These are phyloP conservation scores for Dendropsophus ebraccatus DNA, from an alignment of 2,113 vertebrate genomes.

Conservation along the genomic window DNA sequence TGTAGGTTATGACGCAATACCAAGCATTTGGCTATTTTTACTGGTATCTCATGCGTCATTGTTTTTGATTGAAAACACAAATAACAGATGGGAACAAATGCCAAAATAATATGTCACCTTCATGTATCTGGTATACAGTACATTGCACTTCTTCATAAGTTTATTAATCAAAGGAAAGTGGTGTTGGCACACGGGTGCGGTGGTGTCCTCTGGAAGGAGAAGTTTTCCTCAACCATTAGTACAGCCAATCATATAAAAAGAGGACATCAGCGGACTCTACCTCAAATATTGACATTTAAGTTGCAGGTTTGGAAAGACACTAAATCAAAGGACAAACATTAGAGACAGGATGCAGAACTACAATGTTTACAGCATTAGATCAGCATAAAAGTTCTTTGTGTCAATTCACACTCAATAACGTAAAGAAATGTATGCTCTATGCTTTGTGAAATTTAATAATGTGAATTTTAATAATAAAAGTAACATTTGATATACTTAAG, in stretches of 20 bases:
- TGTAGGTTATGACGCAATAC: not conserved
- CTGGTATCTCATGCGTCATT: not conserved
- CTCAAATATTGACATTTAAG: not conserved
- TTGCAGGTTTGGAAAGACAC: not conserved
- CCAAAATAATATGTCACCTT: slow-evolving; percentile 29
- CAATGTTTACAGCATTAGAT: not conserved
- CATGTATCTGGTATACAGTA: not conserved
- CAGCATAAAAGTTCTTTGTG: not conserved
- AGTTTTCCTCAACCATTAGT: not conserved
- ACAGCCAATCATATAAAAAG: slow-evolving; percentile 14
- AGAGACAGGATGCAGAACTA: not conserved
- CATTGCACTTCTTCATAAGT: not conserved
- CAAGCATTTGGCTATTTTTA: not conserved
- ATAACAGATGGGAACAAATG: not conserved
- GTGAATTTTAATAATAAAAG: not conserved
- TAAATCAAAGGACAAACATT: slow-evolving; percentile 16
- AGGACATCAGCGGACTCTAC: not conserved
- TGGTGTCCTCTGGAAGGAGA: slow-evolving; percentile 23
- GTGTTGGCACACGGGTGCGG: not conserved
- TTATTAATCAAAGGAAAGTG: slow-evolving; percentile 33
- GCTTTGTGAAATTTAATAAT: not conserved
- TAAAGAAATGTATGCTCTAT: not conserved
- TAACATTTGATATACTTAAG: not conserved
- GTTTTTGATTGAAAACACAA: not conserved
- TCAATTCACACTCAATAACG: not conserved